phyloP scores from a whole-genome alignment of 2,797 vertebrate genomes.

The Paramormyrops hopkinsi region DNA sequence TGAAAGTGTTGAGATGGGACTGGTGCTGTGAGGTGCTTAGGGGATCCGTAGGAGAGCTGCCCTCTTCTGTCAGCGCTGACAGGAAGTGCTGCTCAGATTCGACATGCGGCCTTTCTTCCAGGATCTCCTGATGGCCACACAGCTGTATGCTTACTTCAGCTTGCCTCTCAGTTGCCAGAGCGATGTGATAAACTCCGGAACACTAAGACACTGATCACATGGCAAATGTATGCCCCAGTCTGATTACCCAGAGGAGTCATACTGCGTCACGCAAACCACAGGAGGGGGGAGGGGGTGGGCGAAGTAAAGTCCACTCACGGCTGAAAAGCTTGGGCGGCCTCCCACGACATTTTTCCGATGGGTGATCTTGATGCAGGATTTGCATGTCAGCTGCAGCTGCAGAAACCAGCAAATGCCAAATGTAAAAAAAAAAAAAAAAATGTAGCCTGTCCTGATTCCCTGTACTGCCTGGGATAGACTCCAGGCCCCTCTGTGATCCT shows the following conservation, averaged over 20 bases:
- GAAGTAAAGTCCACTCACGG: background rate
- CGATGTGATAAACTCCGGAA: background rate
- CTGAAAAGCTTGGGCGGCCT: background rate
- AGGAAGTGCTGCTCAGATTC: background rate
- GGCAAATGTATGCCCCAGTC: background rate
- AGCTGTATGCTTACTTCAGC: background rate
- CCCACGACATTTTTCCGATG: background rate
- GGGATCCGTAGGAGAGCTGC: slow-evolving; percentile 41
- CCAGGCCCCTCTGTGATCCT: background rate
- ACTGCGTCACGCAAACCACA: background rate
- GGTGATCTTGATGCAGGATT: background rate
- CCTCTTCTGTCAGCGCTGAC: background rate
- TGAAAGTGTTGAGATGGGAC: slow-evolving; percentile 46
- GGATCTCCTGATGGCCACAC: background rate
- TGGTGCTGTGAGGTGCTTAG: slow-evolving; percentile 10
- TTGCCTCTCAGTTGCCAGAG: background rate
- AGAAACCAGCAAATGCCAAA: background rate
- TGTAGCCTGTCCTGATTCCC: background rate
- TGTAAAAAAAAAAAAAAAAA: background rate
- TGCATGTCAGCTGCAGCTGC: background rate
- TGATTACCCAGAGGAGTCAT: background rate
- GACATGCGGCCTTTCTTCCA: background rate
- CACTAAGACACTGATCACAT: background rate
- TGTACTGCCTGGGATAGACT: background rate
- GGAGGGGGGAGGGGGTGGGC: background rate